Evolutionary conservation across 2,888 invertebrate species (phyloP), one percentile per base, ranked within the genome.

Genomic region (Magallana nippona): DNA sequence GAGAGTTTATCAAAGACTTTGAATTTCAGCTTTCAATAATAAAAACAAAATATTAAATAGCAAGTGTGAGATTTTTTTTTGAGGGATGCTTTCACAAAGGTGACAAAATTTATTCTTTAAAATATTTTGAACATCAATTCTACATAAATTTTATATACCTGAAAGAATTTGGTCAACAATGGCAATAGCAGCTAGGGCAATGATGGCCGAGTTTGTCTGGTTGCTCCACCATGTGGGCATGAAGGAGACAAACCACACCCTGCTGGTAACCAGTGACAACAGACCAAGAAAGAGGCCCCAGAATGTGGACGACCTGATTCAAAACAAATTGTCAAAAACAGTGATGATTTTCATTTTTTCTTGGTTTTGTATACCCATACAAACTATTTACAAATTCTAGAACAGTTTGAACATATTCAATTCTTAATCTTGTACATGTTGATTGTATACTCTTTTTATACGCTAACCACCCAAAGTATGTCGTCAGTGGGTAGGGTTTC

Each of bases 201-300:
- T 91, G 60, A 94, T 89, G 10, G 89, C 86, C n/a, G 91, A 89
- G 87, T 94, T 94, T 56, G 90, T 88, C 1, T 84, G 55, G 11
- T 88, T 84, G 81, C 89, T 89, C 93, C 94, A 93, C 94, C 94
- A 94, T 8, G 94, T 91, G 10, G 94, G 94, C 15, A 93, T 91
- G 88, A 94, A 92, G 8, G 93, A 91, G 5, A 88, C 86, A 82
- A 91, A 93, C 93, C 93, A 94, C 5, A 94, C 88, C 19, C 94
- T 88, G 81, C 92, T 90, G 5, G 89, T 87, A 27, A 94, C 84
- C 83, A 93, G 91, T 15, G 91, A 88, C 78, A 93, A 86, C 77
- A 93, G 88, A 0, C 94, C 94, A 2, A 94, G 85, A 15, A 93
- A 87, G 60, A 93, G 88, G 17, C 94, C 93, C 93, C 93, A 92